Percentiles rank a stretch among this genome's conserved stretches.
phyloP scores from a whole-genome alignment of 2,888 invertebrate species.

The Drosophila neotestacea region DNA sequence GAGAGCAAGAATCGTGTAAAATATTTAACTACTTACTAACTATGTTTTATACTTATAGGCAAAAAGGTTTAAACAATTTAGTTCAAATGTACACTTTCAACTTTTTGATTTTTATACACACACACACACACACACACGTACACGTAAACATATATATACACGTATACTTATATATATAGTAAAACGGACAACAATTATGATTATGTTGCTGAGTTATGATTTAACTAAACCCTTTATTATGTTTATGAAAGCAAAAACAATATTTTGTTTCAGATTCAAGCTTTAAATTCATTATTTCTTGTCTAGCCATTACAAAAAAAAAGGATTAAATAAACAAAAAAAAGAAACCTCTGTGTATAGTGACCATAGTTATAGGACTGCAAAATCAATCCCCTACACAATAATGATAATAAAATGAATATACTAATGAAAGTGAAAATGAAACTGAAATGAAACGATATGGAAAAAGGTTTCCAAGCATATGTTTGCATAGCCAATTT shows the following conservation, averaged over 20 bases:
- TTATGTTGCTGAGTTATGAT: slow-evolving; percentile 7
- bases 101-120: slow-evolving; percentile 45
- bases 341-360: slow-evolving; percentile 46
- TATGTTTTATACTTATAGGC: slow-evolving; percentile 72
- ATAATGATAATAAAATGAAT: slow-evolving; percentile 27
- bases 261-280: slow-evolving; percentile 32
- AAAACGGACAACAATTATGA: slow-evolving; percentile 24
- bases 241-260: slow-evolving; percentile 8
- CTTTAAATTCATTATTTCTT: slow-evolving; percentile 42
- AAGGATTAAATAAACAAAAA: not conserved
- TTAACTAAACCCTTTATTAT: slow-evolving; percentile 13
- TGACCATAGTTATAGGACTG: slow-evolving; percentile 43
- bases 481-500: slow-evolving; percentile 2
- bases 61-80: slow-evolving; percentile 77
- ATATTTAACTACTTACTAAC: slow-evolving; percentile 69
- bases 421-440: slow-evolving; percentile 34
- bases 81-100: slow-evolving; percentile 75
- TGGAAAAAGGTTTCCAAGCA: slow-evolving; percentile 59
- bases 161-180: slow-evolving; percentile 27
- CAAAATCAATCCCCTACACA: slow-evolving; percentile 19
- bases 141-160: slow-evolving; percentile 7
- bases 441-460: slow-evolving; percentile 22
- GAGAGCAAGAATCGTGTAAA: slow-evolving; percentile 62
- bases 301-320: not conserved
- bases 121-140: slow-evolving; percentile 15